Base-by-base conservation (phyloP, 2,888 invertebrate genomes). In the Philhelius pedissequus region DNA sequence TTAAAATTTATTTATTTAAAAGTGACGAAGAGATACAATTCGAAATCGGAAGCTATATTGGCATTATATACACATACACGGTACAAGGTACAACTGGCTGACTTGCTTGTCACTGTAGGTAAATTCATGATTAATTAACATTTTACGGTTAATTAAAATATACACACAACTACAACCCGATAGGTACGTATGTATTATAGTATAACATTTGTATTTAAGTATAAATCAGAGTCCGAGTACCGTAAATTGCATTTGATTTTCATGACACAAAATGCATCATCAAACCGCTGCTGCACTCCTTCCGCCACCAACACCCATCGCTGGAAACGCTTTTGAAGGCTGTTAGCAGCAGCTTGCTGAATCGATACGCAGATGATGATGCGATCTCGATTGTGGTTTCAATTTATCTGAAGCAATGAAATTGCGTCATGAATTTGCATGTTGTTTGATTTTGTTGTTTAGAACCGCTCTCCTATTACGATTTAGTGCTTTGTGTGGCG, bases 91-190 rank as follows among this genome's bases (percentile, higher is more conserved):
- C 43, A 27, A 9, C 9, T 62, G 43, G 18, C 11, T 40, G 35
- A 18, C 4, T 43, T 27, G 13, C 27, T n/a, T 43, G n/a, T 18
- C 43, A 18, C 22, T 58, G 1, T 4, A 18, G 60, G 7, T 43
- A 27, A 6, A 27, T 35, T 45, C 58, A 75, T 75, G 58, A 68
- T 50, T 68, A 68, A 68, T 58, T 68, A 68, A 58, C 56, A 66
- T 75, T 68, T 75, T 38, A 75, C 58, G 68, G 75, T 75, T 75
- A 75, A 75, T 75, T 68, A 56, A 75, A 68, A 68, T 56, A 68
- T 56, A 56, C 68, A 75, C 68, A 75, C 62, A 43, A 60, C 43
- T 27, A 62, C 22, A 38, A 40, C 22, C 62, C 40, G 18, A 43
- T 5, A 58, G 38, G 3, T 11, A n/a, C n/a, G n/a, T n/a, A n/a